A percentile compares a stretch with the other conserved stretches of the same genome.
phyloP scores from a whole-genome alignment of 2,113 vertebrate species.

The Brachyistius frenatus region DNA sequence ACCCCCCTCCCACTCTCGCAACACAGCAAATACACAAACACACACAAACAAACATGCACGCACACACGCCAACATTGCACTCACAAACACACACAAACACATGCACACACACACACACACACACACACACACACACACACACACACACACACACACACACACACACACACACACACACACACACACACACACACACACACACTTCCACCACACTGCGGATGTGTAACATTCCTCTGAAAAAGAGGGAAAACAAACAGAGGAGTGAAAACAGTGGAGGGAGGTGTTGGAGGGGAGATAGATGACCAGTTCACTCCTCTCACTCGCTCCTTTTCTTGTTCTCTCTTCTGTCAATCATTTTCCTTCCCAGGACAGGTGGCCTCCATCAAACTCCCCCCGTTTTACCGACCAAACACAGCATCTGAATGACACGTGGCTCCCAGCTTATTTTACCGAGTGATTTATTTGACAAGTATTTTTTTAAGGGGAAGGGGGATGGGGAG shows the following conservation, averaged over 20 bases:
- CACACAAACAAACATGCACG: conserved; percentile 13
- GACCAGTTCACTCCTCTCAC: conserved; percentile 34
- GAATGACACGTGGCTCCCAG: not conserved
- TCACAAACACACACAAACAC: conserved; percentile 32
- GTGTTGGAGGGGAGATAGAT: conserved; percentile 50
- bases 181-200: conserved; percentile 13
- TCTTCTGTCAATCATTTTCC: conserved; percentile 44
- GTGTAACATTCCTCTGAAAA: conserved; percentile 73
- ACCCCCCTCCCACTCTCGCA: conserved; percentile 2
- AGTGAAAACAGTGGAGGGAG: conserved; percentile 48
- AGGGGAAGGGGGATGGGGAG: too few relatives aligned
- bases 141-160: conserved; percentile 43
- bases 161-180: not conserved
- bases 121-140: conserved; percentile 6
- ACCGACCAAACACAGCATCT: conserved; percentile 6
- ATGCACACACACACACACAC: conserved; percentile 41
- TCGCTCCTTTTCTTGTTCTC: conserved; percentile 12
- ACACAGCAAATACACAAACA: conserved; percentile 61
- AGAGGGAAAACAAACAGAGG: conserved; percentile 63
- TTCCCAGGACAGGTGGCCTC: conserved; percentile 32
- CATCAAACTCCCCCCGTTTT: conserved; percentile 29
- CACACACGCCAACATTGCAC: too few relatives aligned
- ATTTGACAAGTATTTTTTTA: not conserved
- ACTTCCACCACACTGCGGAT: conserved; percentile 56
- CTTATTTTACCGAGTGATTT: conserved; percentile 25